Evolutionary conservation across 2,888 invertebrate species (phyloP), one percentile per base, ranked within the genome.

Genomic region (Hirtodrosophila trivittata): DNA sequence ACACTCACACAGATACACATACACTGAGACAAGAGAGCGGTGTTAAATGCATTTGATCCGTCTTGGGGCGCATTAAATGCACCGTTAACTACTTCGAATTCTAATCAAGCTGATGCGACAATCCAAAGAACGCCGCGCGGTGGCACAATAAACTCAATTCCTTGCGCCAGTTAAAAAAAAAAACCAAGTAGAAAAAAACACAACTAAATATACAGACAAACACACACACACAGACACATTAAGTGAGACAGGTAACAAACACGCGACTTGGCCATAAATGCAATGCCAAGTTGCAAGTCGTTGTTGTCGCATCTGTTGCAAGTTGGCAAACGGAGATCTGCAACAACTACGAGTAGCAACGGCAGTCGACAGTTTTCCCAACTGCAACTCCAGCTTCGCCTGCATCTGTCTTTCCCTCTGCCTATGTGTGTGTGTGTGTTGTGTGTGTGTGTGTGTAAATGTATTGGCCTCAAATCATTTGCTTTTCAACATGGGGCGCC

Each of bases 91-190:
- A 70, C 76, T 72, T 82, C 76, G 74, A 85, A 84, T 84, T 85
- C 78, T 82, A 83, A 83, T 83, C 83, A 83, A 85, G 77, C 69
- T 66, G 66, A 74, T 84, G 85, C 78, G 87, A 84, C 84, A 81
- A 80, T 66, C 67, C 72, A 67, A 77, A 66, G 84, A 77, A 80
- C 69, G 77, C 67, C 86, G 74, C 74, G 32, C 70, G 49, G 67
- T 83, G 86, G 77, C 81, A 86, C 80, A 86, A 86, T 86, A 84
- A 83, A 81, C 86, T 86, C 80, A 81, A 75, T 72, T 75, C 76
- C 68, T 51, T 42, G 72, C 60, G 55, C 57, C 54, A 67, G 42
- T 66, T 57, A 51, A 21, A 46, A 57, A 52, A 52, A 37, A 54
- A 32, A 25, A 39, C 43, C 7, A 55, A 26, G 32, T 10, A 26